These are phyloP conservation scores for Pitta sordida DNA, from an alignment of 2,113 vertebrate species.

Conservation along the genomic window DNA sequence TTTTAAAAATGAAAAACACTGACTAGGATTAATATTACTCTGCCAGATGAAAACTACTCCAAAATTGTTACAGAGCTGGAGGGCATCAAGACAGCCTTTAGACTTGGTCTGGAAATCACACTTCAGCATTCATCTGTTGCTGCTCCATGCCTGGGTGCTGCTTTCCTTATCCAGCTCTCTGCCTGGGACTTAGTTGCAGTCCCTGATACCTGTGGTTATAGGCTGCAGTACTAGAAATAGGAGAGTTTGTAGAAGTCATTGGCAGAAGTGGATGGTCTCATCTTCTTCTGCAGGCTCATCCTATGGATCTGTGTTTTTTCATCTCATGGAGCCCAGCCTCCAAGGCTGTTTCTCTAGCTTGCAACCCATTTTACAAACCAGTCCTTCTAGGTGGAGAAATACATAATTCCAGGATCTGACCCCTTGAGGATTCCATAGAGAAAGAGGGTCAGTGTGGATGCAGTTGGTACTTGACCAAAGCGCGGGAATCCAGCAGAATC, in stretches of 20 bases:
- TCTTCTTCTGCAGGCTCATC: not conserved
- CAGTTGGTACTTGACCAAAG: not conserved
- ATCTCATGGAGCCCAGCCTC: not conserved
- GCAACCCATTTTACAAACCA: not conserved
- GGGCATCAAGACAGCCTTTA: not conserved
- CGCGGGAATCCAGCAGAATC: not conserved
- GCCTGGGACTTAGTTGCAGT: not conserved
- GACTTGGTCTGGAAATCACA: not conserved
- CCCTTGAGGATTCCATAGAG: accelerated
- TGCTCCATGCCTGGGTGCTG: not conserved
- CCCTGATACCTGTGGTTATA: not conserved
- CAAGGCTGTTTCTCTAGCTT: not conserved
- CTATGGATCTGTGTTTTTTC: accelerated
- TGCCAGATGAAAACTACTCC: not conserved
- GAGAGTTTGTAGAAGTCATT: not conserved
- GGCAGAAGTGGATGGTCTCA: not conserved
- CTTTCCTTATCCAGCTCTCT: not conserved
- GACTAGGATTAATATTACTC: not conserved
- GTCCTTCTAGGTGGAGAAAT: not conserved
- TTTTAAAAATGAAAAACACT: not conserved
- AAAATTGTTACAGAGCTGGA: not conserved
- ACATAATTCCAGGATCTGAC: not conserved
- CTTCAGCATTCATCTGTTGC: not conserved
- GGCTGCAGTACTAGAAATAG: not conserved
- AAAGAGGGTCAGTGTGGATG: not conserved